Conservation (phyloP, 2,888 invertebrate genomes). For the Drosophila meridiana region DNA sequence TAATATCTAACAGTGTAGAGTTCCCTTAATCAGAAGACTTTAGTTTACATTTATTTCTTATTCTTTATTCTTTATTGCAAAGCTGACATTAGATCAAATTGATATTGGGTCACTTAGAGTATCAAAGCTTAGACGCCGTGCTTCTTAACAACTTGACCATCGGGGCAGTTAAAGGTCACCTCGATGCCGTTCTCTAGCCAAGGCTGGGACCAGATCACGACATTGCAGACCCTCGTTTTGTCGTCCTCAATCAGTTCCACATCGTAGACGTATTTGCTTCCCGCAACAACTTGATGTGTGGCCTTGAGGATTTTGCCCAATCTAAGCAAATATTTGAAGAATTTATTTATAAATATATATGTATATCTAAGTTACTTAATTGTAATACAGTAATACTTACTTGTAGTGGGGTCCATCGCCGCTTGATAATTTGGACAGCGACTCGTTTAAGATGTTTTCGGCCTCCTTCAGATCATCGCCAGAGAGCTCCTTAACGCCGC, state of each 20-base stretch:
- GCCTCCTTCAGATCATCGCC: slow-evolving; percentile 1
- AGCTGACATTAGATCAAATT: background rate
- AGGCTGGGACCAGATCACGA: slow-evolving; percentile 50
- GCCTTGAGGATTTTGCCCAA: slow-evolving; percentile 64
- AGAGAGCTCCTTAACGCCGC: background rate
- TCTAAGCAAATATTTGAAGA: slow-evolving; percentile 29
- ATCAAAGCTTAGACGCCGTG: slow-evolving; percentile 33
- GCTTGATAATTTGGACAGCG: background rate
- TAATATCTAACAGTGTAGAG: no score
- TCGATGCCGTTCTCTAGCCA: slow-evolving; percentile 57
- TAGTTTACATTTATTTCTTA: background rate
- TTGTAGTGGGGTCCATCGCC: slow-evolving; percentile 17
- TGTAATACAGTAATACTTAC: slow-evolving; percentile 24
- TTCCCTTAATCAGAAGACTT: background rate
- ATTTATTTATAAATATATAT: background rate
- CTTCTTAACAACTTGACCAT: slow-evolving; percentile 47
- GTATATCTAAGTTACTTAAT: background rate
- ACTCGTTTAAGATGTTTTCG: background rate
- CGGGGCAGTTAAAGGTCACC: slow-evolving; percentile 58
- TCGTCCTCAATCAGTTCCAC: slow-evolving; percentile 54
- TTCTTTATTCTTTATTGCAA: background rate
- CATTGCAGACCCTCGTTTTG: slow-evolving; percentile 21
- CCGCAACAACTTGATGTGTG: slow-evolving; percentile 55
- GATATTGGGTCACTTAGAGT: background rate
- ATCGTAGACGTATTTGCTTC: slow-evolving; percentile 39